Base-by-base conservation (phyloP, 2,113 vertebrate species). In the Ophthalmolycus amberensis region DNA sequence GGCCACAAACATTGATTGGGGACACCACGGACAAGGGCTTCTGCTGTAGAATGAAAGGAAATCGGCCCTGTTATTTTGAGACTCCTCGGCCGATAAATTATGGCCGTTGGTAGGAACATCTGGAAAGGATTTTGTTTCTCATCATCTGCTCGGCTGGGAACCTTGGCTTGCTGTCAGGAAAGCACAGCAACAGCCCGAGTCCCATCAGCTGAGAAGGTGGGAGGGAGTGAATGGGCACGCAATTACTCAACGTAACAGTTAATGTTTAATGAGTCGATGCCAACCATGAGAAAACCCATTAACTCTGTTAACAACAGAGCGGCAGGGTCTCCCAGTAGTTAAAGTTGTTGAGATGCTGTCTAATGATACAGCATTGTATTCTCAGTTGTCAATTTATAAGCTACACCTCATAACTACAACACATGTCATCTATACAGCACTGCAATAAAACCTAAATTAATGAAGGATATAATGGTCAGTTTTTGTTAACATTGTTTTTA, bases 111-210 rank as follows among this genome's bases (percentile, higher is more conserved):
- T 63, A 40, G 74, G 62, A 90, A 91, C 93, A 94, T 94, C 92
- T 94, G 93, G 93, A 91, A 92, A 62, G 71, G 80, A 91, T 94
- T 94, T 62, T 83, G 85, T 89, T 94, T 91, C 90, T 92, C 89
- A 91, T 88, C 85, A 72, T 89, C 79, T 86, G 65, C 72, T 83
- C 12, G 64, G 68, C 90, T 88, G 77, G 82, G 87, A 93, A 86
- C 84, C 38, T 75, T 85, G 86, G 91, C 71, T 71, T 38, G 12
- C 27, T 44, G 71, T 89, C 87, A 93, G 80, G 74, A 90, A 88
- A 82, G 37, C 66, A 29, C 37, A 14, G 77, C 72, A 71, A 75
- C 69, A 74, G 60, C 48, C 76, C 18, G 14, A 84, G 85, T 89
- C 86, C 71, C 90, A 89, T 83, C 79, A 90, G 72, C 75, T 75